Evolutionary conservation across 2,888 invertebrate species (phyloP).

Genomic region (Nesidiocoris tenuis): DNA sequence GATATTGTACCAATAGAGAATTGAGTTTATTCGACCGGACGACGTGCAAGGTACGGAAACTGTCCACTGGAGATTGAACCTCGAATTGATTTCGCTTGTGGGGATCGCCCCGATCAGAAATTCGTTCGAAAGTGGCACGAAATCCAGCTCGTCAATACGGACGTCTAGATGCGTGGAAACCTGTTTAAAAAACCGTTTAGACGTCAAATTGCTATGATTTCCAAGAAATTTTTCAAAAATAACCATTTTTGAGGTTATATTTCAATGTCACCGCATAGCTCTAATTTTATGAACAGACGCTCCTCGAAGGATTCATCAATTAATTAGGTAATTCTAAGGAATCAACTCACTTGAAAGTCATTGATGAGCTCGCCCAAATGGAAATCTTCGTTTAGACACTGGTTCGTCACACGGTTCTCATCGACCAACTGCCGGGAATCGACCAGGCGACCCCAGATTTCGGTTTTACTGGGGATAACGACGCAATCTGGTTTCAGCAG

Average conservation of each 20-base stretch:
- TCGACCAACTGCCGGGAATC: conserved; percentile 62
- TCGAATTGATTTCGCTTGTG: neutral
- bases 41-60: neutral
- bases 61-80: conserved; percentile 11
- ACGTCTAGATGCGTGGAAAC: conserved; percentile 38
- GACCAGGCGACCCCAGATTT: conserved; percentile 62
- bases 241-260: too few species aligned
- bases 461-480: conserved; percentile 60
- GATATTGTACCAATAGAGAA: conserved; percentile 30
- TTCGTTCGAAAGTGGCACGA: neutral
- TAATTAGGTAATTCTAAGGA: too few species aligned
- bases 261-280: too few species aligned
- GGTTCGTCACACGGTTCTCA: conserved; percentile 60
- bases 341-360: conserved; percentile 61
- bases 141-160: conserved; percentile 25
- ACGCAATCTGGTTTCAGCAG: conserved; percentile 57
- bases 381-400: conserved; percentile 60
- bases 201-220: neutral
- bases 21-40: conserved; percentile 7
- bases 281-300: too few species aligned
- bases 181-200: conserved; percentile 2
- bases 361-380: conserved; percentile 62
- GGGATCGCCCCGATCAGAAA: conserved; percentile 32
- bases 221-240: neutral
- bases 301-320: too few species aligned